phyloP scores from a whole-genome alignment of 2,888 invertebrate genomes.

The Adineta ricciae region DNA sequence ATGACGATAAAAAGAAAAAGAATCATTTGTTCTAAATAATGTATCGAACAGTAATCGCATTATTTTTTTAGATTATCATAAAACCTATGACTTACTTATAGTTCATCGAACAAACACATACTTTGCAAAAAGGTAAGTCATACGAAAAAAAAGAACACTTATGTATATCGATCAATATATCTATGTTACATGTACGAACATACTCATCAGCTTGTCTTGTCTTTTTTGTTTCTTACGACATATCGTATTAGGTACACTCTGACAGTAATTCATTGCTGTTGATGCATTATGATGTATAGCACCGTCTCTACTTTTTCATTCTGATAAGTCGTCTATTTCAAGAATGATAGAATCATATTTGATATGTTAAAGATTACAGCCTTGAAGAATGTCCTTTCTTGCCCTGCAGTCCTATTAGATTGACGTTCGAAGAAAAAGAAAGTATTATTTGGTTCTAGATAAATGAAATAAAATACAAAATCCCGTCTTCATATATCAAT shows the following conservation, averaged over 20 bases:
- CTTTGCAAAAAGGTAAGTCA: not conserved
- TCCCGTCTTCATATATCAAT: no score
- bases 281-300: not conserved
- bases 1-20: not conserved
- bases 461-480: no score
- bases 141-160: no score
- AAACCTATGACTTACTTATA: not conserved
- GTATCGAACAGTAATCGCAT: not conserved
- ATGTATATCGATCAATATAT: no score
- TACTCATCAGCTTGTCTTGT: not conserved
- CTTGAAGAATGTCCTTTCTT: not conserved
- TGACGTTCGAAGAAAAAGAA: not conserved
- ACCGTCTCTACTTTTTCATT: not conserved
- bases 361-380: no score
- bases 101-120: not conserved
- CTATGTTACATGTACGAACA: not conserved
- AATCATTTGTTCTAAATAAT: not conserved
- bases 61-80: not conserved
- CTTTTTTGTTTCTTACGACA: no score
- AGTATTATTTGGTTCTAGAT: no score
- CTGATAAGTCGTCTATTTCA: not conserved
- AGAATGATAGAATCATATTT: no score
- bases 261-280: not conserved
- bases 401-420: not conserved
- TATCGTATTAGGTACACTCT: not conserved